These are phyloP conservation scores for Keiferia lycopersicella DNA, from an alignment of 2,888 invertebrate species.

Conservation along the genomic window DNA sequence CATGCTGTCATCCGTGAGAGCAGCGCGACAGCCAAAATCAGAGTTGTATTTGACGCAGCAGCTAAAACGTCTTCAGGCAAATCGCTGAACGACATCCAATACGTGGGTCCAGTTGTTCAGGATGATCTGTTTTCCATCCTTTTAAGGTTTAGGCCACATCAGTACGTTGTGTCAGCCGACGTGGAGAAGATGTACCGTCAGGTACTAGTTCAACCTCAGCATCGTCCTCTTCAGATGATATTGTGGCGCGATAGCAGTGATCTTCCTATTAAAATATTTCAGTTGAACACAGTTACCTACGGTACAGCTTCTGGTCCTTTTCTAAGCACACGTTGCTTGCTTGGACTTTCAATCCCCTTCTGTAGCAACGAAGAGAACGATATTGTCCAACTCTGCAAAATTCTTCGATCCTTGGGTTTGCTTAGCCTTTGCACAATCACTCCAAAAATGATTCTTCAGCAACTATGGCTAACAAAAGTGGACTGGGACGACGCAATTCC, in stretches of 20 bases:
- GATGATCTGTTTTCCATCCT: constrained; percentile 41
- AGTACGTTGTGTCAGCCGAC: too few relatives aligned
- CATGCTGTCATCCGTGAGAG: background rate
- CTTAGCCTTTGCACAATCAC: too few relatives aligned
- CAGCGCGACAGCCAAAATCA: background rate
- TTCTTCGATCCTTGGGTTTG: constrained; percentile 18
- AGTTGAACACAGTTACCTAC: constrained; percentile 32
- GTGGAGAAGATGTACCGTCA: too few relatives aligned
- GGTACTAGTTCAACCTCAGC: too few relatives aligned
- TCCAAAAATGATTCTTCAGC: background rate
- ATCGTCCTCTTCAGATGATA: constrained; percentile 23
- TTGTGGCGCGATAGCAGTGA: background rate
- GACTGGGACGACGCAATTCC: background rate
- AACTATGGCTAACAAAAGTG: background rate
- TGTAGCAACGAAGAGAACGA: background rate
- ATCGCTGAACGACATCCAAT: constrained; percentile 13
- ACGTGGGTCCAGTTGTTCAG: constrained; percentile 31
- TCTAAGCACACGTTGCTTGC: too few relatives aligned
- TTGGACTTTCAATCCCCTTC: background rate
- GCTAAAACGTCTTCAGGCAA: too few relatives aligned
- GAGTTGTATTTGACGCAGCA: too few relatives aligned
- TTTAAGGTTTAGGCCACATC: constrained; percentile 26
- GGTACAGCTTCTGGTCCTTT: too few relatives aligned
- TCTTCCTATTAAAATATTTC: constrained; percentile 45
- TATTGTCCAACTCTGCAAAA: constrained; percentile 7